Conservation (phyloP, 2,113 vertebrate species). For the Nothobranchius furzeri region DNA sequence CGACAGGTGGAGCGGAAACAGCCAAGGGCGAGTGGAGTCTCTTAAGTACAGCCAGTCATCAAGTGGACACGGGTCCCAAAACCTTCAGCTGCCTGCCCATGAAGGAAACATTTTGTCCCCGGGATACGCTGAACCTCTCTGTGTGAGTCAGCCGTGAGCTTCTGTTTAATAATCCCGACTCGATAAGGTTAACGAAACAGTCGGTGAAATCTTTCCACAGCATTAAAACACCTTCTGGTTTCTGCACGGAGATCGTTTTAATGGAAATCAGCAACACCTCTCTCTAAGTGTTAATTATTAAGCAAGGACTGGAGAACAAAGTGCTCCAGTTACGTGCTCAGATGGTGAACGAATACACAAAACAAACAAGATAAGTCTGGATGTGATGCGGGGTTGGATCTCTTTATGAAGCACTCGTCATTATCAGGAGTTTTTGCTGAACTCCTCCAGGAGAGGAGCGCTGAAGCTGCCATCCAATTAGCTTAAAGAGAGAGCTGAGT, state of each 20-base stretch:
- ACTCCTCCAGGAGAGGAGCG: slow-evolving; percentile 36
- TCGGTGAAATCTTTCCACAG: slow-evolving; percentile 11
- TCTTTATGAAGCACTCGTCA: neutral
- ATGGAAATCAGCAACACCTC: slow-evolving; percentile 42
- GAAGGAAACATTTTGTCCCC: slow-evolving; percentile 74
- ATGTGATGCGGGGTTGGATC: neutral
- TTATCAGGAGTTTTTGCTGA: slow-evolving; percentile 42
- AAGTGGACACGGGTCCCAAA: slow-evolving; percentile 59
- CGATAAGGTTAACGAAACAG: neutral
- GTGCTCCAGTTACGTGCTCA: slow-evolving; percentile 41
- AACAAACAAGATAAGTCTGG: slow-evolving; percentile 7
- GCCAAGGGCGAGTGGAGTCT: slow-evolving; percentile 51
- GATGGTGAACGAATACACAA: slow-evolving; percentile 1
- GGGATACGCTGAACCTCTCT: slow-evolving; percentile 81
- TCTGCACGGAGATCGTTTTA: slow-evolving; percentile 44
- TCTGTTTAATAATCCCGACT: neutral
- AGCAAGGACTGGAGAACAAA: slow-evolving; percentile 33
- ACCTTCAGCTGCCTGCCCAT: slow-evolving; percentile 65
- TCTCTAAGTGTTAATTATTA: slow-evolving; percentile 69
- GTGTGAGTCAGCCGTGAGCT: slow-evolving; percentile 76
- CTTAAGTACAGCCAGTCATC: slow-evolving; percentile 46
- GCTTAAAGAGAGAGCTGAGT: slow-evolving; percentile 36
- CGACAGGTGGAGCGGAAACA: slow-evolving; percentile 70
- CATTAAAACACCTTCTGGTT: neutral
- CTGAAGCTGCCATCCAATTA: slow-evolving; percentile 48